These are phyloP conservation scores for Camponotus fellah DNA, from an alignment of 2,888 invertebrate genomes.

Conservation along the genomic window DNA sequence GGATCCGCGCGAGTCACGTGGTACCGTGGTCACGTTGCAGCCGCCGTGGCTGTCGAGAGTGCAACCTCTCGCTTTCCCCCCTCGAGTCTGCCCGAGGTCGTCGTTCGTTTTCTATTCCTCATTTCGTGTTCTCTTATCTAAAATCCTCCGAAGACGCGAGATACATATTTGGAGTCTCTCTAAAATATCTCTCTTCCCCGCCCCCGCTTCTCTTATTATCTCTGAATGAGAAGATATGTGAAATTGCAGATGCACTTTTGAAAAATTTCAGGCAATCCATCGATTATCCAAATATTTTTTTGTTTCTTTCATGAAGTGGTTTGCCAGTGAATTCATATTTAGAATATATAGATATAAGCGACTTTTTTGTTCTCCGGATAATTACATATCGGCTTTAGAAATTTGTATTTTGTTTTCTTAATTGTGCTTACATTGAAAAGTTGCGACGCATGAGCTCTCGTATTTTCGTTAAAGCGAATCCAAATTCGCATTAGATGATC, in stretches of 20 bases:
- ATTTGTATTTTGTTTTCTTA: no score
- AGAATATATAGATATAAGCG: not conserved
- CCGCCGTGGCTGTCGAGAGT: conserved; percentile 74
- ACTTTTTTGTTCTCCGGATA: no score
- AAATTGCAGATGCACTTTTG: not conserved
- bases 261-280: not conserved
- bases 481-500: no score
- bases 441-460: no score
- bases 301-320: no score
- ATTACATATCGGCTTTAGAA: no score
- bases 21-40: conserved; percentile 82
- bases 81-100: not conserved
- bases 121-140: not conserved
- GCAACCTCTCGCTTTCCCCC: conserved; percentile 23
- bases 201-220: not conserved
- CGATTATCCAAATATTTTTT: not conserved
- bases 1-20: conserved; percentile 79
- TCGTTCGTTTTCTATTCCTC: not conserved
- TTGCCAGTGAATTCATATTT: not conserved
- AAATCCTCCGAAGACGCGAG: not conserved
- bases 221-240: not conserved
- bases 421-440: no score
- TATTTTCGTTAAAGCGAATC: no score
- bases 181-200: no score
- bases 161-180: not conserved